Conservation (phyloP, 37 sponge, comb jelly and placozoan species). For the Ephydatia muelleri region DNA sequence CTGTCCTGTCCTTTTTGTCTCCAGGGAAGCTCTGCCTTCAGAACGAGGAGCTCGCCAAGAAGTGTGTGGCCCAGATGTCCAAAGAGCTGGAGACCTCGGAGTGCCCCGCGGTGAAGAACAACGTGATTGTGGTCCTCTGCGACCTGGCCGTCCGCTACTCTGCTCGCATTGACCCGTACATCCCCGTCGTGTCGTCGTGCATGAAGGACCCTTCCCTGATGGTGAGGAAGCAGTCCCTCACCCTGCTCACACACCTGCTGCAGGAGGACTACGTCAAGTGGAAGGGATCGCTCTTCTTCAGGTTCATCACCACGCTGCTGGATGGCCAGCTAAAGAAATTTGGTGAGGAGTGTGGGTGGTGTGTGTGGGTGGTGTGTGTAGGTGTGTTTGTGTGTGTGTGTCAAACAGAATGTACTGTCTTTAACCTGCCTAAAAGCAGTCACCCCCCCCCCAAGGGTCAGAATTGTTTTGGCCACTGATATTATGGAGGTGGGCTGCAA, state of each 20-base stretch:
- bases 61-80: constrained; percentile 59
- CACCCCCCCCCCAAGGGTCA: too few relatives aligned
- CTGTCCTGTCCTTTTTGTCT: background rate
- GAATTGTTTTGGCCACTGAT: too few relatives aligned
- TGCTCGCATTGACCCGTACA: constrained; percentile 64
- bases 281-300: constrained; percentile 77
- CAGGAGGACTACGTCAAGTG: constrained; percentile 92
- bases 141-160: constrained; percentile 77
- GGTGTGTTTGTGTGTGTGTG: background rate
- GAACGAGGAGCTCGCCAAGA: constrained; percentile 75
- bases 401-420: background rate
- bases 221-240: constrained; percentile 75
- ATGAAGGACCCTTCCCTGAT: constrained; percentile 55
- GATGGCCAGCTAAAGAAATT: constrained; percentile 58
- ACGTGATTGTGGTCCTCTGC: constrained; percentile 79
- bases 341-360: too few relatives aligned
- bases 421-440: too few relatives aligned
- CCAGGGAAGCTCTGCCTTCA: constrained; percentile 89
- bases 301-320: constrained; percentile 56
- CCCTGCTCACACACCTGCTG: constrained; percentile 68
- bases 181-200: constrained; percentile 66
- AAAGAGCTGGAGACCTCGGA: constrained; percentile 58
- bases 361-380: too few relatives aligned
- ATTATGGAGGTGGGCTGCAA: too few relatives aligned
- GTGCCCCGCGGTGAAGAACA: constrained; percentile 64